A percentile compares a stretch with the other conserved stretches of the same genome.
Evolutionary conservation across 2,113 vertebrate genomes (phyloP).

Genomic region (Numida meleagris): DNA sequence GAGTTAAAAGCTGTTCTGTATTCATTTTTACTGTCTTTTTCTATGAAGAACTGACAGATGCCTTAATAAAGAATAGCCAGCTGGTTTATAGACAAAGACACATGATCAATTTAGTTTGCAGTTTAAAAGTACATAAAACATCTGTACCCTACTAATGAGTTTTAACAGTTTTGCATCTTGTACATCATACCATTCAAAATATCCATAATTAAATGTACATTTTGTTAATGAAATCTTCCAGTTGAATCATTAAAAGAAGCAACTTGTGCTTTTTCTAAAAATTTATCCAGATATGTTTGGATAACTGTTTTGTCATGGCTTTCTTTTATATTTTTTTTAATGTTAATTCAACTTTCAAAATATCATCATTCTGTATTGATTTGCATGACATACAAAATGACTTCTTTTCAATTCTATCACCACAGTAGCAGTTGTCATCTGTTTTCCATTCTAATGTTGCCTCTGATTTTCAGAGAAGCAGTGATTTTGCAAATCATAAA

Average conservation of each 20-base stretch:
- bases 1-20: conserved; percentile 17
- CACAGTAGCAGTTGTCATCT: background rate
- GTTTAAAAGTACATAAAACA: conserved; percentile 70
- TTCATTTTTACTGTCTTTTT: conserved; percentile 37
- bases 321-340: background rate
- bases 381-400: background rate
- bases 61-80: conserved; percentile 68
- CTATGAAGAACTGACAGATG: conserved; percentile 60
- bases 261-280: conserved; percentile 31
- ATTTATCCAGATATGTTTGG: background rate
- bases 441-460: background rate
- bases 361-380: conserved; percentile 20
- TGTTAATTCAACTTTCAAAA: conserved; percentile 43
- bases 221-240: conserved; percentile 62
- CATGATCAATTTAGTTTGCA: conserved; percentile 56
- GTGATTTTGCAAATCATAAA: background rate
- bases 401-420: background rate
- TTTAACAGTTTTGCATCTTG: conserved; percentile 52
- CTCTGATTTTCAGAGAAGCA: background rate
- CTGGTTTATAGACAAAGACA: conserved; percentile 61
- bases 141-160: conserved; percentile 58
- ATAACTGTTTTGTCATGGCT: background rate
- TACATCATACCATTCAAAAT: conserved; percentile 26
- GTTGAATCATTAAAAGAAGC: conserved; percentile 19
- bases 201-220: conserved; percentile 55